Evolutionary conservation across 2,113 vertebrate genomes (phyloP).

Genomic region (Paramisgurnus dabryanus): DNA sequence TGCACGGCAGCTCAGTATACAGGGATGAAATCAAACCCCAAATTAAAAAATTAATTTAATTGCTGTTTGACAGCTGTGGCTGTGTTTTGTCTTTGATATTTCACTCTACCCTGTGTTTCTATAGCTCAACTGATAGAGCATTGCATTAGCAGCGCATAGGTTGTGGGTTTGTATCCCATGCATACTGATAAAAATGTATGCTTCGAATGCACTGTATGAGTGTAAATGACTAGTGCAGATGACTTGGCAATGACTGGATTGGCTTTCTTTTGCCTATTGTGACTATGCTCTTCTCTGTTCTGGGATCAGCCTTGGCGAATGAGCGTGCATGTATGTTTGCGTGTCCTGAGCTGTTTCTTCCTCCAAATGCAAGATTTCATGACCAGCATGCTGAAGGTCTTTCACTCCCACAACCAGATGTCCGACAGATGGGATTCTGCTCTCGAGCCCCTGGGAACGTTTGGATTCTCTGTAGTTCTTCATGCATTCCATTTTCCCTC

Average conservation of each 20-base stretch:
- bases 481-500: background rate
- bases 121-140: too few species aligned
- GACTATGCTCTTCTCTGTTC: background rate
- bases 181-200: too few species aligned
- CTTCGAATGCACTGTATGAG: too few species aligned
- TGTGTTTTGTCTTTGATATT: slow-evolving; percentile 30
- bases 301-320: background rate
- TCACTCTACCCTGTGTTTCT: slow-evolving; percentile 24
- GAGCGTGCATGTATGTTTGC: background rate
- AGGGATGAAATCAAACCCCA: slow-evolving; percentile 51
- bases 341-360: slow-evolving; percentile 18
- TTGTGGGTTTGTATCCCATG: too few species aligned
- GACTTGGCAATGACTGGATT: slow-evolving; percentile 23
- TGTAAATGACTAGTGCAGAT: slow-evolving; percentile 24
- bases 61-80: slow-evolving; percentile 33
- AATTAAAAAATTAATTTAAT: slow-evolving; percentile 44
- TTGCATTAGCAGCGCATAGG: too few species aligned
- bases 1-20: slow-evolving; percentile 27
- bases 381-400: slow-evolving; percentile 52
- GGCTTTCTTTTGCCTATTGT: slow-evolving; percentile 19
- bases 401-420: slow-evolving; percentile 62
- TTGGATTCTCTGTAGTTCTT: slow-evolving; percentile 45
- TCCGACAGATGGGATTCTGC: slow-evolving; percentile 65
- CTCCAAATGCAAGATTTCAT: slow-evolving; percentile 59
- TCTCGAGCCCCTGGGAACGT: slow-evolving; percentile 57